Base-by-base conservation (phyloP, 2,888 invertebrate species). In the Latheticus oryzae region DNA sequence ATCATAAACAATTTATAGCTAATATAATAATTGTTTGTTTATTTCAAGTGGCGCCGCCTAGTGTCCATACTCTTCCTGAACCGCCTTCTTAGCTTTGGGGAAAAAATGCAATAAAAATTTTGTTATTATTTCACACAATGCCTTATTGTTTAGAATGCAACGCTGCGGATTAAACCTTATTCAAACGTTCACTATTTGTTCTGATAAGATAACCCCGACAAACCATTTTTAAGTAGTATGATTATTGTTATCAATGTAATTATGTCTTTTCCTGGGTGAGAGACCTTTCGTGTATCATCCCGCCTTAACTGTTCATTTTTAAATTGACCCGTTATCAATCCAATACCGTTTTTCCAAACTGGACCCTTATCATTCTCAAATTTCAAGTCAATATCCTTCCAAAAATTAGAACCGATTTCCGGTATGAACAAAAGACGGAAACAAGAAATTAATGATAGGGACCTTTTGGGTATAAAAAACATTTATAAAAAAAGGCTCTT, bases 231-330 rank as follows among this genome's bases (percentile, higher is more conserved):
- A 37, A 43, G 57, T 55, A 35, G 45, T 12, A 5, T 56, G 57
- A 57, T 57, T 56, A 35, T 8, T 28, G 43, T 56, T 57, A 57
- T 57, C 57, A 57, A 23, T 30, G 13, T 57, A 57, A 57, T 57
- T 57, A 56, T 32, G 43, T 37, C 45, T 16, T 45, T 58, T 58
- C 58, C 58, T 53, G 58, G 58, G 58, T 58, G 51, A 58, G 47
- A 40, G 53, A 58, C 58, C 58, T 53, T 47, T 53, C 35, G 11
- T 45, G 24, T 42, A 40, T 28, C 40, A 40, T 56, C 32, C 47
- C 40, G 23, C 21, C 35, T 24, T 48, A 51, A 57, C 57, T 43
- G 57, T 57, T 56, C 15, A 38, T 48, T 50, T 38, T 15, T 48
- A 56, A 56, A n/a, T 32, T 42, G 16, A 26, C 28, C 33, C 15